These are phyloP conservation scores for Blomia tropicalis DNA, from an alignment of 2,888 invertebrate species.

Conservation along the genomic window DNA sequence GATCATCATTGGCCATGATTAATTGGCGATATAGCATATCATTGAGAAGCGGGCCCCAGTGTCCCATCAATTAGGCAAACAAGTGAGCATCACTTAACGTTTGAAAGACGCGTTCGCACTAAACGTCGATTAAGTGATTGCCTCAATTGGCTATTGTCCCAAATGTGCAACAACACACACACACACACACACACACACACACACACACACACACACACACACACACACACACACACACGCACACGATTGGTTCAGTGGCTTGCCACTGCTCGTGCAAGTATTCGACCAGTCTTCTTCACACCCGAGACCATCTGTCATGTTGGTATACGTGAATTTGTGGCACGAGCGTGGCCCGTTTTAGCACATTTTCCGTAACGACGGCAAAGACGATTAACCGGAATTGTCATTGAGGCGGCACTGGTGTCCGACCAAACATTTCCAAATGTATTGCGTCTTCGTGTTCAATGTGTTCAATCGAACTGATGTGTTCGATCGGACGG, in stretches of 20 bases:
- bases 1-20: not conserved
- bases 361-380: not conserved
- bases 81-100: conserved; percentile 11
- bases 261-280: too few relatives aligned
- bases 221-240: too few relatives aligned
- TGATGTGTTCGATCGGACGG: not conserved
- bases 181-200: too few relatives aligned
- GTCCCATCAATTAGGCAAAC: conserved; percentile 13
- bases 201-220: too few relatives aligned
- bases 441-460: not conserved
- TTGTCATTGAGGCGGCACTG: not conserved
- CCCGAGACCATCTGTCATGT: conserved; percentile 14
- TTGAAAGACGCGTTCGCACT: too few relatives aligned
- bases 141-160: conserved; percentile 3
- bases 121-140: conserved; percentile 15
- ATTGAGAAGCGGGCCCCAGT: not conserved
- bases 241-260: not conserved
- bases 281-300: not conserved
- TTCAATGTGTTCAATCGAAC: not conserved
- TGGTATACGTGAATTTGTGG: too few relatives aligned
- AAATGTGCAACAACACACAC: too few relatives aligned
- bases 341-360: not conserved
- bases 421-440: too few relatives aligned
- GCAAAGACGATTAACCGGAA: conserved; percentile 13
- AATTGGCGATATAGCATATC: not conserved